Evolutionary conservation across 2,888 invertebrate genomes (phyloP).

Genomic region (Parelbella ahira): DNA sequence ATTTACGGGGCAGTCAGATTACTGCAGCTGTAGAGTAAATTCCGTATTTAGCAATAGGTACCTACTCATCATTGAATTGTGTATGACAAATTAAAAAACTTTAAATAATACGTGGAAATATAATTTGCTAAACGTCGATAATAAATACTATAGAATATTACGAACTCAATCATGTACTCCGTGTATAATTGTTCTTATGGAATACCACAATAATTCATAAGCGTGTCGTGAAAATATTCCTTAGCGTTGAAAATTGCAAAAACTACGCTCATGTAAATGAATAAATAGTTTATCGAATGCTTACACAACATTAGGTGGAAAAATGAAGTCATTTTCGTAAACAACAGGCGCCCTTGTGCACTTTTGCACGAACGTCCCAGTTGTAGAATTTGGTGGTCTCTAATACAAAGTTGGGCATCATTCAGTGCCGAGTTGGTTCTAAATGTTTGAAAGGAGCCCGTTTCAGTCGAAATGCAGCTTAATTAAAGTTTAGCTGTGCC

Average conservation of each 20-base stretch:
- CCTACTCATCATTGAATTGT: too few relatives aligned
- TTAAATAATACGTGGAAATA: too few relatives aligned
- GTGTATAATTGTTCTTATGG: conserved; percentile 3
- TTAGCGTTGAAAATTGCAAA: conserved; percentile 16
- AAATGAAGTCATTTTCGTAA: conserved; percentile 51
- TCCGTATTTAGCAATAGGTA: too few relatives aligned
- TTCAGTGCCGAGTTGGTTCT: conserved; percentile 38
- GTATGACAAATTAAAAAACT: too few relatives aligned
- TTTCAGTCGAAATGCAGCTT: conserved; percentile 68
- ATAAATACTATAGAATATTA: too few relatives aligned
- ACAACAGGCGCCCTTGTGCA: conserved; percentile 32
- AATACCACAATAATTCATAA: conserved; percentile 7
- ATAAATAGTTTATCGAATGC: conserved; percentile 32
- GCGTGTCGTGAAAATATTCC: conserved; percentile 15
- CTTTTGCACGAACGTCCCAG: conserved; percentile 45
- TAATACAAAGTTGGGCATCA: conserved; percentile 40
- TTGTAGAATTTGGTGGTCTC: conserved; percentile 33
- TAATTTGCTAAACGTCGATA: too few relatives aligned
- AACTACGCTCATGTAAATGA: conserved; percentile 20
- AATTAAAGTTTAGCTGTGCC: conserved; percentile 68
- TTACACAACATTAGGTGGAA: conserved; percentile 40
- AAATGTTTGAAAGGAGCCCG: conserved; percentile 64
- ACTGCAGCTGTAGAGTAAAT: too few relatives aligned
- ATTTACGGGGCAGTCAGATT: too few relatives aligned
- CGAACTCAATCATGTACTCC: not conserved